A percentile compares a stretch with the other conserved stretches of the same genome.
Evolutionary conservation across 2,888 invertebrate species (phyloP).

Genomic region (Thecocarcelia acutangulata): DNA sequence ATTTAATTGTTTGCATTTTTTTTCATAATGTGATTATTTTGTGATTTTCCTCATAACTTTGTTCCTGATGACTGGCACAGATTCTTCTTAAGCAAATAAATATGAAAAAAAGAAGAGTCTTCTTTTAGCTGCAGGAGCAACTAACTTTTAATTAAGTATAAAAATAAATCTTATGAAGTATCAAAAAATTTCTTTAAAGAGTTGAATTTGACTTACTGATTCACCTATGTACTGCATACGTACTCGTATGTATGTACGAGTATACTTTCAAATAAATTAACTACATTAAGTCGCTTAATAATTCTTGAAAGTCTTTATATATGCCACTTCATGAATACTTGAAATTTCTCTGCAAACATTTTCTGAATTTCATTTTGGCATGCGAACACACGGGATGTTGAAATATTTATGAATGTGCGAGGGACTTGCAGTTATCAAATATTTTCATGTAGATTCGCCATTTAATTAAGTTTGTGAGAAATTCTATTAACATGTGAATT

Average conservation of each 20-base stretch:
- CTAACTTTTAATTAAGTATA: slow-evolving; percentile 5
- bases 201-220: background rate
- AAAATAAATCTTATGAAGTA: background rate
- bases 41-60: slow-evolving; percentile 57
- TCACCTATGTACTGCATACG: background rate
- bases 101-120: background rate
- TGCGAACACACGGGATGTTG: background rate
- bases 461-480: slow-evolving; percentile 24
- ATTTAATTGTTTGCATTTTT: slow-evolving; percentile 62
- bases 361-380: slow-evolving; percentile 9
- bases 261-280: background rate
- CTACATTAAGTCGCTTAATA: background rate
- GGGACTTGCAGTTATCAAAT: background rate
- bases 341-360: background rate
- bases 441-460: background rate
- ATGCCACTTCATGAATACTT: background rate
- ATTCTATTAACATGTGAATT: slow-evolving; percentile 15
- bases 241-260: no score
- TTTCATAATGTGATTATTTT: slow-evolving; percentile 59
- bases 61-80: slow-evolving; percentile 38
- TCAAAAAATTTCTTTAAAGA: background rate
- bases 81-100: background rate
- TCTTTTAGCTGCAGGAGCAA: slow-evolving; percentile 8
- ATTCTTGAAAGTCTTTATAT: background rate
- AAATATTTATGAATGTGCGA: background rate